Evolutionary conservation across 2,113 vertebrate species (phyloP).

Genomic region (Epinephelus lanceolatus): DNA sequence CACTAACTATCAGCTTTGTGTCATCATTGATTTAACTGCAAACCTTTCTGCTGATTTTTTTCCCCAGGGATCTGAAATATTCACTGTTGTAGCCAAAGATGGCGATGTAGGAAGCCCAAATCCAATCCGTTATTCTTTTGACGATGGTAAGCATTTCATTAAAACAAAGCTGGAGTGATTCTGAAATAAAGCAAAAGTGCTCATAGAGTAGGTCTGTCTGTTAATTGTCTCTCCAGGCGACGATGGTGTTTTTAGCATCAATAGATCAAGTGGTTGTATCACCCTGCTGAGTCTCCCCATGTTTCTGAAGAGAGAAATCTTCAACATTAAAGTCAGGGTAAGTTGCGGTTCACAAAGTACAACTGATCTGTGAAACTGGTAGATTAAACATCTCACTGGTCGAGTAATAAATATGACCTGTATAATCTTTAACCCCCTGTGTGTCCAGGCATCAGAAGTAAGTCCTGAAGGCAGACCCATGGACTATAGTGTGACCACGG

Average conservation of each 20-base stretch:
- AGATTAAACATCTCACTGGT: background rate
- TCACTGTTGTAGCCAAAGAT: conserved; percentile 91
- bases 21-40: background rate
- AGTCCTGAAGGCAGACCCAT: conserved; percentile 77
- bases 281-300: conserved; percentile 86
- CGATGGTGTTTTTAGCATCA: conserved; percentile 90
- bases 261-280: conserved; percentile 90
- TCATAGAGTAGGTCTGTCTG: background rate
- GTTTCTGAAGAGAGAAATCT: conserved; percentile 91
- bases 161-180: background rate
- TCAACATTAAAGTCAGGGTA: conserved; percentile 93
- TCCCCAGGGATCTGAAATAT: conserved; percentile 92
- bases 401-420: background rate
- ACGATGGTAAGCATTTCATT: conserved; percentile 86
- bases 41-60: conserved; percentile 12
- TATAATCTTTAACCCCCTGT: background rate
- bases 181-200: background rate
- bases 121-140: conserved; percentile 87
- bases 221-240: conserved; percentile 83
- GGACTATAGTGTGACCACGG: conserved; percentile 79
- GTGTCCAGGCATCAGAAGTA: conserved; percentile 90
- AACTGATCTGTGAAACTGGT: background rate
- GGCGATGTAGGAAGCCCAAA: conserved; percentile 94
- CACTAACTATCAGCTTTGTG: background rate
- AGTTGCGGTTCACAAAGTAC: background rate